Evolutionary conservation across 2,888 invertebrate species (phyloP), one percentile per base, ranked within the genome.

Genomic region (Caenorhabditis uteleia): DNA sequence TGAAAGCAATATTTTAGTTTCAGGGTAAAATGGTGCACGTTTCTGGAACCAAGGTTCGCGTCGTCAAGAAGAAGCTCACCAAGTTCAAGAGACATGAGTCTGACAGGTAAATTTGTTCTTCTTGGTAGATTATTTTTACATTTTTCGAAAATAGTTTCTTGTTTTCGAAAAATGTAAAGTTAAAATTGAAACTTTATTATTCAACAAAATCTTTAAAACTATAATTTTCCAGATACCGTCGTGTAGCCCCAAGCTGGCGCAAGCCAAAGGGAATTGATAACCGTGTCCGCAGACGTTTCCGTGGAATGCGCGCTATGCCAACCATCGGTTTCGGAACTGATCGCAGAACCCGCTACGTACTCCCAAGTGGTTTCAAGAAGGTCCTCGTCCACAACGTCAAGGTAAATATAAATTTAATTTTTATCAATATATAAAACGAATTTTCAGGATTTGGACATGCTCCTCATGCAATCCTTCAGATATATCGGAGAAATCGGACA

Each of bases 261-360:
- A 98, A 95, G 88, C 98, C 98, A 20, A 95, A 95, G 88, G 98
- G 98, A 93, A 99, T 98, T 87, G 98, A 99, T 88, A 98, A 99
- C 90, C 90, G 97, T 87, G 97, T 98, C 45, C 90, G 98, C 79
- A 90, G 98, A 85, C 90, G 95, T 79, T 98, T 98, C 88, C 98
- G 98, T 91, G 98, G 98, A 27, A 95, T 95, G 85, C 93, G 91
- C 84, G 87, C 92, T 88, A 98, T 99, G 98, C 98, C 98, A 74
- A 95, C 90, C 85, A 95, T 99, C 85, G 98, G 98, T 89, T 98
- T 95, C 85, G 97, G 98, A 77, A 93, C 93, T 79, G 91, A 91
- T 86, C 90, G 91, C 84, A 91, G 91, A 84, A 95, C 95, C 61
- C 91, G 90, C 84, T 95, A 97, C 86, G 92, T 98, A 90, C 89